Base-by-base conservation (phyloP, 2,797 vertebrate genomes). In the Triplophysa yarkandensis region DNA sequence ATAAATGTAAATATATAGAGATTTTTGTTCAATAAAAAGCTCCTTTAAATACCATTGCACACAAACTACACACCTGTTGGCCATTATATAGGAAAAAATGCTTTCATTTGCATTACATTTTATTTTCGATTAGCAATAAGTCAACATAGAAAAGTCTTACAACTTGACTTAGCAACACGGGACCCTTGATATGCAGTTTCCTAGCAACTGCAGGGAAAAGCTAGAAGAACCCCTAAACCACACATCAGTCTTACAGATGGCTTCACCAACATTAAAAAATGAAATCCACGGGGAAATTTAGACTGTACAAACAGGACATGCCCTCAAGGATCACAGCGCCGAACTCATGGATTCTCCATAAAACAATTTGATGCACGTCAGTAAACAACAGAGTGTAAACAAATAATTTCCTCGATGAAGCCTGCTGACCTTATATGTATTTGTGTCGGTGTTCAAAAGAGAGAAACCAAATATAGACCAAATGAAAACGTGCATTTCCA, bases 171-270 rank as follows among this genome's bases (percentile, higher is more conserved):
- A 43, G 58, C 46, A 44, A 21, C 23, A 13, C 50, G 25, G 23
- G 57, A 76, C 52, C 16, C 52, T 46, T 28, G 19, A 58, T 57
- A 52, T 9, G 46, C 66, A 63, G 77, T 76, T 70, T 68, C 70
- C 68, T 73, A 79, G 80, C 70, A 82, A 79, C 74, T 34, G 14
- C 69, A 34, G 65, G n/a, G 60, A 36, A 23, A 17, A 27, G 36
- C 14, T 1, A 27, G 60, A 71, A 39, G 34, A 62, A 52, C 48
- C 58, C 55, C 61, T 75, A 32, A n/a, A 57, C 44, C n/a, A 23
- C 19, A 16, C 6, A 43, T 60, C 41, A 55, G 41, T 48, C 52
- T 14, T 25, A 14, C 4, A 11, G 17, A 43, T 6, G 11, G 17
- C 61, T 43, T 36, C 7, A 6, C 30, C 10, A 17, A 28, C 61